Conservation (phyloP, 2,113 vertebrate species). For the Ailurus styani region DNA sequence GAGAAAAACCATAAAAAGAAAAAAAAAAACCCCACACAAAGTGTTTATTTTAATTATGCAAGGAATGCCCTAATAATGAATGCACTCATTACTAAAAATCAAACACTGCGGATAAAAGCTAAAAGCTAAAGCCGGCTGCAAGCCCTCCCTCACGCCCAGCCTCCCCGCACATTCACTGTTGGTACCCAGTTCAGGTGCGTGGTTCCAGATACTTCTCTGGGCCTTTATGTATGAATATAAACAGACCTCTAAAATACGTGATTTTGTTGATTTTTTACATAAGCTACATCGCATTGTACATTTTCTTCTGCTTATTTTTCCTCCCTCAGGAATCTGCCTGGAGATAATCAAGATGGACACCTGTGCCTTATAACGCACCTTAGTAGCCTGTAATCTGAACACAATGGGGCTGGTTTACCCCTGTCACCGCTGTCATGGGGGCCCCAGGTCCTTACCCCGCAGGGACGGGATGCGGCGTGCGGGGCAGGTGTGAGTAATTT, state of each 20-base stretch:
- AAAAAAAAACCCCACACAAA: background rate
- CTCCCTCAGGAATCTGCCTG: background rate
- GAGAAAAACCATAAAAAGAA: too few species aligned
- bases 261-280: background rate
- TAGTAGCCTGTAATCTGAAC: background rate
- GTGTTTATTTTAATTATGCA: constrained; percentile 11
- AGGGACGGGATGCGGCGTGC: background rate
- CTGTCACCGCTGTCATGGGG: fast-evolving
- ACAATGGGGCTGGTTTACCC: fast-evolving
- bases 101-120: background rate
- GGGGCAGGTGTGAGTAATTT: constrained; percentile 45
- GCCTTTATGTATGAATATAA: background rate
- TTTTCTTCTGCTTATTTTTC: background rate
- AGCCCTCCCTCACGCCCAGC: fast-evolving
- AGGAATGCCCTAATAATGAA: constrained; percentile 9
- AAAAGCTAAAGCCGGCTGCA: background rate
- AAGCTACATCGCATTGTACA: background rate
- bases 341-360: background rate
- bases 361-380: background rate
- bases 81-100: background rate
- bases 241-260: background rate
- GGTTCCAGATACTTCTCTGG: background rate
- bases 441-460: background rate
- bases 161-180: background rate
- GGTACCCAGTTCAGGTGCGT: fast-evolving